These are phyloP conservation scores for Deroplatys truncata DNA, from an alignment of 2,888 invertebrate species.

Conservation along the genomic window DNA sequence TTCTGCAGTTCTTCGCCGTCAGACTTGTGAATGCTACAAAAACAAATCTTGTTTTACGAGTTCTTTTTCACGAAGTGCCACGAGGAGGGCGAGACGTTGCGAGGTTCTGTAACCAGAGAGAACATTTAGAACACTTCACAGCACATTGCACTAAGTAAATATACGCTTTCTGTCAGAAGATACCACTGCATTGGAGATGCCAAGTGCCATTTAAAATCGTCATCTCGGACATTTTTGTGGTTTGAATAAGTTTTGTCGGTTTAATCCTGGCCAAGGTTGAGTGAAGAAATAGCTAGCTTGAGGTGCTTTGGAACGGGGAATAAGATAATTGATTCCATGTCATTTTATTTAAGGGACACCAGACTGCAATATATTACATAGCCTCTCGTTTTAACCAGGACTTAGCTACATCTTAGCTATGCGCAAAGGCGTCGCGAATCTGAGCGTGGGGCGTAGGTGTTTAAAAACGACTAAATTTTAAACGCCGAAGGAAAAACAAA, in stretches of 20 bases:
- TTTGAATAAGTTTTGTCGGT: background rate
- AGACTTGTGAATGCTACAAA: background rate
- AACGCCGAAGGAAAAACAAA: too few species aligned
- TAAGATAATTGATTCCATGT: background rate
- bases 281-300: background rate
- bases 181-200: background rate
- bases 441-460: too few species aligned
- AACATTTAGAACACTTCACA: background rate
- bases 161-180: background rate
- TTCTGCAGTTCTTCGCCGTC: background rate
- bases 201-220: background rate
- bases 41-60: background rate
- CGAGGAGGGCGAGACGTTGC: background rate
- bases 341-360: background rate
- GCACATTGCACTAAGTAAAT: background rate
- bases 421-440: too few species aligned
- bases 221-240: background rate
- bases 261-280: background rate
- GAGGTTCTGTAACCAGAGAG: background rate
- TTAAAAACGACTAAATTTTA: too few species aligned
- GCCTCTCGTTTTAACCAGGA: background rate
- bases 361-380: background rate
- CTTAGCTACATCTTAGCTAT: background rate
- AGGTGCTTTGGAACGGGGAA: background rate
- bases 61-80: background rate